These are phyloP conservation scores for Nasonovia ribisnigri DNA, from an alignment of 2,888 invertebrate genomes.

Conservation along the genomic window DNA sequence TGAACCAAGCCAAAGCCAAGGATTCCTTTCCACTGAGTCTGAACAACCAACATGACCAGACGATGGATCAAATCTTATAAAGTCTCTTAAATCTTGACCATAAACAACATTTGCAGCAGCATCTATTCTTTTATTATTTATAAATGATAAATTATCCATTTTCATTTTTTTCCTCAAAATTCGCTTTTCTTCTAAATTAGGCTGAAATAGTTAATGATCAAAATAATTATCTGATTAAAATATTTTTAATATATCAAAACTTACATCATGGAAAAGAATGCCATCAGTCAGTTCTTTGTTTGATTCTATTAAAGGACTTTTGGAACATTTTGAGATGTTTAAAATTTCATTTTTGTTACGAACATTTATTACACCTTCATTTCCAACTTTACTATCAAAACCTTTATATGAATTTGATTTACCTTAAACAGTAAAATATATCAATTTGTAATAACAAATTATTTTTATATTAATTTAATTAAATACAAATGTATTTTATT, in stretches of 20 bases:
- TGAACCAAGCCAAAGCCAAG: constrained; percentile 62
- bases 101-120: constrained; percentile 59
- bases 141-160: constrained; percentile 18
- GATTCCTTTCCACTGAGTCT: constrained; percentile 57
- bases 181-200: constrained; percentile 48
- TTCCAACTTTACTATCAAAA: background rate
- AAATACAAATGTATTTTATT: too few species aligned
- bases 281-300: background rate
- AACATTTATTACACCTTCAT: background rate
- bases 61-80: constrained; percentile 38
- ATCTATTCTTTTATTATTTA: constrained; percentile 62
- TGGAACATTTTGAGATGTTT: background rate
- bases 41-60: constrained; percentile 61
- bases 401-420: background rate
- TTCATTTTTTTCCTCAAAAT: constrained; percentile 13
- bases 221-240: background rate
- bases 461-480: too few species aligned
- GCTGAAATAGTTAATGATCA: constrained; percentile 18
- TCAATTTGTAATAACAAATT: too few species aligned
- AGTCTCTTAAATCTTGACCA: constrained; percentile 57
- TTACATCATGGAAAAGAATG: constrained; percentile 38
- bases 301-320: background rate
- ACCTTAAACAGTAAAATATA: constrained; percentile 35
- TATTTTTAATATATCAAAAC: background rate
- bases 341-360: background rate